Evolutionary conservation across 1,140 invertebrate species (phyloP).

Genomic region (Solenopsis fugax): DNA sequence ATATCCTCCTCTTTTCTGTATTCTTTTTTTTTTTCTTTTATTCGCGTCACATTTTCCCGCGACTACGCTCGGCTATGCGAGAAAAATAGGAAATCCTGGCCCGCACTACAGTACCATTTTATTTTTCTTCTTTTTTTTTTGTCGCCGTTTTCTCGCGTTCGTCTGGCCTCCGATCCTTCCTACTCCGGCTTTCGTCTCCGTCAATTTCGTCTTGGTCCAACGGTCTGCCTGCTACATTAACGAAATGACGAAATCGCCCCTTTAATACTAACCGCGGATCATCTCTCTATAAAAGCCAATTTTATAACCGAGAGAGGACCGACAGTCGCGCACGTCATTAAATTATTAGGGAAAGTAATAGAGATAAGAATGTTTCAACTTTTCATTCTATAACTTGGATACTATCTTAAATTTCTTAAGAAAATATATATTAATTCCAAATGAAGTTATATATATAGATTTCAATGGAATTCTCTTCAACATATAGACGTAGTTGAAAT

Average conservation of each 20-base stretch:
- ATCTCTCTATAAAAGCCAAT: constrained; percentile 65
- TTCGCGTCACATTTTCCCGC: constrained; percentile 50
- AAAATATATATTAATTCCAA: constrained; percentile 40
- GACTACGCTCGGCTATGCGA: constrained; percentile 65
- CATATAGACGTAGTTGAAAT: neutral
- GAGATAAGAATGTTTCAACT: neutral
- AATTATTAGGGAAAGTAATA: constrained; percentile 21
- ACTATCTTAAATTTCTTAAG: neutral
- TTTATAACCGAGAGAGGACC: constrained; percentile 39
- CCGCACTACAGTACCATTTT: constrained; percentile 56
- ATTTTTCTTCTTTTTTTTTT: constrained; percentile 13
- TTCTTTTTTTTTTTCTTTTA: neutral
- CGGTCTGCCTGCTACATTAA: constrained; percentile 67
- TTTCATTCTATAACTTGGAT: neutral
- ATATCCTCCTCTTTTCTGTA: constrained; percentile 15
- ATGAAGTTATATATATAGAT: constrained; percentile 17
- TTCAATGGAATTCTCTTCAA: constrained; percentile 19
- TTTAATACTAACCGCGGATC: constrained; percentile 63
- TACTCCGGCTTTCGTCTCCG: constrained; percentile 46
- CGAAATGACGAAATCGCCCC: constrained; percentile 68
- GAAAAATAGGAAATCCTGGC: constrained; percentile 67
- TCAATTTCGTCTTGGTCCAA: constrained; percentile 74
- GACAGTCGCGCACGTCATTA: constrained; percentile 69
- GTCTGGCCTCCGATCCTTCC: constrained; percentile 64
- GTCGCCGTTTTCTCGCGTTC: constrained; percentile 58